Percentiles rank a stretch among this genome's conserved stretches.
phyloP scores from a whole-genome alignment of 2,888 invertebrate genomes.

The Aricia artaxerxes region DNA sequence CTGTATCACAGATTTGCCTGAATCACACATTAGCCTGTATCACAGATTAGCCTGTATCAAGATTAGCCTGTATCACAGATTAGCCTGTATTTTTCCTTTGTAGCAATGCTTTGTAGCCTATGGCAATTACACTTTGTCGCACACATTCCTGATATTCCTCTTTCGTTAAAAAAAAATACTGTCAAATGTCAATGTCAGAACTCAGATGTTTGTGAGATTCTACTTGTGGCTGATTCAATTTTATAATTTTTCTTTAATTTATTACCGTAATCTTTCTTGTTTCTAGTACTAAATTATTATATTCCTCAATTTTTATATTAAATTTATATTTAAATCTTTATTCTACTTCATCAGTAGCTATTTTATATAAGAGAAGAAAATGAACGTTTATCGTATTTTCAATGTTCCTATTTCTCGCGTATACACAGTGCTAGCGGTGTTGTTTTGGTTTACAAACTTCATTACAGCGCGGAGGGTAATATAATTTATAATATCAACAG shows the following conservation, averaged over 20 bases:
- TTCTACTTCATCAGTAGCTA: neutral
- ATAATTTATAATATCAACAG: slow-evolving; percentile 29
- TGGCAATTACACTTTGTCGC: too few relatives aligned
- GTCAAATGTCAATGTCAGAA: neutral
- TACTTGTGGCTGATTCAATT: neutral
- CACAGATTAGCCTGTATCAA: too few relatives aligned
- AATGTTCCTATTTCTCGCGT: slow-evolving; percentile 27
- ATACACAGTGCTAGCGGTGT: slow-evolving; percentile 39
- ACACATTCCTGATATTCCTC: too few relatives aligned
- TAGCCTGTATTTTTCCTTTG: too few relatives aligned
- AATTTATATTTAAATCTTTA: neutral
- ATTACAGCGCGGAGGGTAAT: slow-evolving; percentile 55
- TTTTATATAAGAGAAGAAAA: neutral
- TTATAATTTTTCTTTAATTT: neutral
- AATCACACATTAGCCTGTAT: too few relatives aligned
- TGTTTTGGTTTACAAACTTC: slow-evolving; percentile 43
- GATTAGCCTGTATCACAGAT: too few relatives aligned
- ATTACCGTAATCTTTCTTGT: neutral
- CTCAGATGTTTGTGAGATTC: neutral
- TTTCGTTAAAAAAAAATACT: too few relatives aligned
- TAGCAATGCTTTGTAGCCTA: too few relatives aligned
- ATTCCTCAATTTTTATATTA: neutral
- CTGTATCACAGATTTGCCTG: too few relatives aligned
- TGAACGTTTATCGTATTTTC: neutral
- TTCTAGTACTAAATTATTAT: neutral